phyloP scores from a whole-genome alignment of 2,113 vertebrate species.

The Aspiorhynchus laticeps region DNA sequence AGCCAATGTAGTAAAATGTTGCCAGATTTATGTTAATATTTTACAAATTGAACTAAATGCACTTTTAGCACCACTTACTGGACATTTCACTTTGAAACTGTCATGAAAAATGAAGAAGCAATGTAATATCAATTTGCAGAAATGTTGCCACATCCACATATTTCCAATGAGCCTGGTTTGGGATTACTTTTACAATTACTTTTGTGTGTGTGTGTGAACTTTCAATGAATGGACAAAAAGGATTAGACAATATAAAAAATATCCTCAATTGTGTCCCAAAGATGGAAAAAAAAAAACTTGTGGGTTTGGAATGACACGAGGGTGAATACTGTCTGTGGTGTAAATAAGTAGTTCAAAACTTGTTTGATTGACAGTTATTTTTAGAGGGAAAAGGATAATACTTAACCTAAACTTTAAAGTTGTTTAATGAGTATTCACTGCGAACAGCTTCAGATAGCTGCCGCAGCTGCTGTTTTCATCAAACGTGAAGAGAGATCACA shows the following conservation, averaged over 20 bases:
- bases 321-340: neutral
- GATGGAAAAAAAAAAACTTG: neutral
- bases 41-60: neutral
- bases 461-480: neutral
- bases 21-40: neutral
- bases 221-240: neutral
- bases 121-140: neutral
- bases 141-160: neutral
- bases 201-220: too few relatives aligned
- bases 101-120: too few relatives aligned
- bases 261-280: neutral
- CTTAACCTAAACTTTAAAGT: neutral
- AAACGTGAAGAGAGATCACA: conserved; percentile 11
- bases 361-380: neutral
- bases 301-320: too few relatives aligned
- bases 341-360: neutral
- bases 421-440: conserved; percentile 20
- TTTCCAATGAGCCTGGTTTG: neutral
- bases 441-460: neutral
- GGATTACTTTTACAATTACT: neutral
- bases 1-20: neutral
- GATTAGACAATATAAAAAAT: neutral
- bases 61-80: neutral
- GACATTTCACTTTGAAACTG: neutral
- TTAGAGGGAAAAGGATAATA: neutral